These are phyloP conservation scores for Acanthopagrus latus DNA, from an alignment of 2,797 vertebrate genomes.

Conservation along the genomic window DNA sequence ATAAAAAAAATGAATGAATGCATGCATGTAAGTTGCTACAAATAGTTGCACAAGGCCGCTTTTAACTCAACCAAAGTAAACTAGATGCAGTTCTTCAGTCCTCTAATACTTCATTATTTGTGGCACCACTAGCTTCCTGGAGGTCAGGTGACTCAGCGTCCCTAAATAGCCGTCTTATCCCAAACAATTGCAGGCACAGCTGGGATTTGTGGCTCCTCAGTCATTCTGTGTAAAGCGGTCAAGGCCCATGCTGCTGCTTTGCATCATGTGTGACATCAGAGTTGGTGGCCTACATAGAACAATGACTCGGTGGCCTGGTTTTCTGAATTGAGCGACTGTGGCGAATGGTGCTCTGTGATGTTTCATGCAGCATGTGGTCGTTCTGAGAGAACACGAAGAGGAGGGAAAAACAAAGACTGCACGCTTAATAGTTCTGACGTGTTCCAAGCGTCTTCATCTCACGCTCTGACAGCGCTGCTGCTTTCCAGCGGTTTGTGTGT, in stretches of 20 bases:
- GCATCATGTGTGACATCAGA: conserved; percentile 69
- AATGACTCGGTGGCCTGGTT: conserved; percentile 63
- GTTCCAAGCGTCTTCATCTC: conserved; percentile 43
- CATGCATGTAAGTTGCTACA: too few species aligned
- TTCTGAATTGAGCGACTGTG: conserved; percentile 60
- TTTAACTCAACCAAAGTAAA: not conserved
- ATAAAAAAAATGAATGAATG: too few species aligned
- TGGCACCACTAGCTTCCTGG: conserved; percentile 26
- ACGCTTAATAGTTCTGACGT: conserved; percentile 55
- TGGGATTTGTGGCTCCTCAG: conserved; percentile 45
- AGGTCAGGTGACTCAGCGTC: conserved; percentile 62
- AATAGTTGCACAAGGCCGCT: too few species aligned
- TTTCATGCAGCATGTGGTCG: conserved; percentile 52
- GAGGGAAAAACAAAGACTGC: conserved; percentile 36
- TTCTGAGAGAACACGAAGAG: conserved; percentile 39
- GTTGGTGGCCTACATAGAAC: conserved; percentile 70
- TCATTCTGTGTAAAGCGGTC: conserved; percentile 50
- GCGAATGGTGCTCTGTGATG: conserved; percentile 40
- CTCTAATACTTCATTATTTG: not conserved
- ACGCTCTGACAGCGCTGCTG: conserved; percentile 13
- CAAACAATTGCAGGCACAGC: conserved; percentile 35
- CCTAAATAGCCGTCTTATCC: conserved; percentile 34
- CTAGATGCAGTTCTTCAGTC: not conserved
- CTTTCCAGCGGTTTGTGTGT: conserved; percentile 27
- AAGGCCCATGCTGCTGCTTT: conserved; percentile 53